Conservation (phyloP, 2,888 invertebrate species). For the Caenorhabditis sp. region DNA sequence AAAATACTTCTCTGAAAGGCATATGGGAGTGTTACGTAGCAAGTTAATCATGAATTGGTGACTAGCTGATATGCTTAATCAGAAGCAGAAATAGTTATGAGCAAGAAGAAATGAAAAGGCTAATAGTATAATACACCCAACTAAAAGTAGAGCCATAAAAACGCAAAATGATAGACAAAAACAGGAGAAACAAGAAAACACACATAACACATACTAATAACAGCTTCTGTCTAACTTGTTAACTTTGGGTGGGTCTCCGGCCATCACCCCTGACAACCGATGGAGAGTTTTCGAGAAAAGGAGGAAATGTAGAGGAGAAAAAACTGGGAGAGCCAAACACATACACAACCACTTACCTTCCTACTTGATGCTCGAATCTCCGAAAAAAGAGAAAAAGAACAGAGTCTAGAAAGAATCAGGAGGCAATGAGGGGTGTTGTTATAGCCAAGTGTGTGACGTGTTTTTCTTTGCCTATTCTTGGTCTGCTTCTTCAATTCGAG, state of each 20-base stretch:
- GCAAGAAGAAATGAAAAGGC: not conserved
- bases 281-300: not conserved
- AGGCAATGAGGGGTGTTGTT: not conserved
- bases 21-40: conserved; percentile 29
- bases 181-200: no score
- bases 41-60: not conserved
- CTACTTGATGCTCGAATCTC: not conserved
- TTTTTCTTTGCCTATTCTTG: not conserved
- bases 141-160: no score
- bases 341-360: not conserved
- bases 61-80: not conserved
- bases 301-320: conserved; percentile 1
- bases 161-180: no score
- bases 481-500: not conserved
- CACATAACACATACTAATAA: no score
- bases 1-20: not conserved
- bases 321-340: not conserved
- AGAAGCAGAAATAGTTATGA: conserved; percentile 3
- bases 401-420: conserved; percentile 38
- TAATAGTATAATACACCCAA: not conserved
- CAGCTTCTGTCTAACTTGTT: not conserved
- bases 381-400: not conserved
- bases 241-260: not conserved
- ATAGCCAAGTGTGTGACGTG: not conserved
- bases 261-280: conserved; percentile 18